Conservation (phyloP, 2,888 invertebrate genomes). For the Eledone cirrhosa region DNA sequence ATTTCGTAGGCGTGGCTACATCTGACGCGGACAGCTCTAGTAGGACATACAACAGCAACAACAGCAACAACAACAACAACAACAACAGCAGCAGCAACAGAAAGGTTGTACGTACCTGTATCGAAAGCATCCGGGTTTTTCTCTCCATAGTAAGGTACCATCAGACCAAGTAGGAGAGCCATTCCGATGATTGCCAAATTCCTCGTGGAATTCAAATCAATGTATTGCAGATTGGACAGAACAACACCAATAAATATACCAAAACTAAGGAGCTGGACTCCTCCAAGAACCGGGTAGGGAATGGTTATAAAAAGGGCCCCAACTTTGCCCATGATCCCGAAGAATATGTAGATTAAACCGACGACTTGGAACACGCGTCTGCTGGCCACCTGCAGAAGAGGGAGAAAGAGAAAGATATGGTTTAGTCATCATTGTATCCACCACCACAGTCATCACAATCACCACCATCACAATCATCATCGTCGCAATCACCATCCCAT, state of each 20-base stretch:
- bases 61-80: too few species aligned
- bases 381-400: constrained; percentile 64
- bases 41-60: too few species aligned
- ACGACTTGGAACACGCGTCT: constrained; percentile 64
- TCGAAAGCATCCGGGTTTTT: constrained; percentile 35
- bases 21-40: too few species aligned
- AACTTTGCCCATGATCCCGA: constrained; percentile 67
- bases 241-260: constrained; percentile 52
- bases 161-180: constrained; percentile 84
- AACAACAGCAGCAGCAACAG: too few species aligned
- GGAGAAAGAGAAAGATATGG: neutral
- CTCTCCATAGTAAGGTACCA: constrained; percentile 53
- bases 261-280: constrained; percentile 50
- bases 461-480: too few species aligned
- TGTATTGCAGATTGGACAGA: constrained; percentile 61
- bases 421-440: too few species aligned
- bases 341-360: constrained; percentile 64
- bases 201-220: constrained; percentile 82
- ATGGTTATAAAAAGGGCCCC: constrained; percentile 68
- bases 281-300: constrained; percentile 68
- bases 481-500: too few species aligned
- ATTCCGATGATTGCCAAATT: constrained; percentile 86
- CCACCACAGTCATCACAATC: too few species aligned
- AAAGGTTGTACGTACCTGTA: constrained; percentile 37
- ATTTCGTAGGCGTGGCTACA: too few species aligned